phyloP scores from a whole-genome alignment of 2,113 vertebrate species.

The Odobenus rosmarus region DNA sequence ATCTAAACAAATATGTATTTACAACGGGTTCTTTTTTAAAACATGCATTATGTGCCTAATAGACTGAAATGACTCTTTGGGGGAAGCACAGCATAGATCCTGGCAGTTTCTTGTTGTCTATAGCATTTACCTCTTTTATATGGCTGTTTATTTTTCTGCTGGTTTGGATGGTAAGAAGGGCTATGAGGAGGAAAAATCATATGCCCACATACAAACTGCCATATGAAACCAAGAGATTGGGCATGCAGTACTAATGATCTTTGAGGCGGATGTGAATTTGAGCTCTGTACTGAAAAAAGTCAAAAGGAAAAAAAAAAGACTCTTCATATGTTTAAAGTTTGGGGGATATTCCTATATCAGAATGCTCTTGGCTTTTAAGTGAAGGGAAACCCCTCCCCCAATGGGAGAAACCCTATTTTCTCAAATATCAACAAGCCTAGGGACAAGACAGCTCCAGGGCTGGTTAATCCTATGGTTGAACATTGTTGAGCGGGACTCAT shows the following conservation, averaged over 20 bases:
- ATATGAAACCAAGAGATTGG: slow-evolving; percentile 49
- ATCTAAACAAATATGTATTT: slow-evolving; percentile 80
- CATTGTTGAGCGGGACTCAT: accelerated
- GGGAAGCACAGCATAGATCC: slow-evolving; percentile 62
- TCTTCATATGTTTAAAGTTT: neutral
- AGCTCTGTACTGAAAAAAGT: slow-evolving; percentile 61
- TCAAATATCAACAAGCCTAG: neutral
- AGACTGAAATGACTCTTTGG: slow-evolving; percentile 80
- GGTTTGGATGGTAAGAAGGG: slow-evolving; percentile 68
- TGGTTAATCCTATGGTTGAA: neutral
- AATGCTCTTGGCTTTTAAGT: neutral
- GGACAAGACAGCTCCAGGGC: too few relatives aligned
- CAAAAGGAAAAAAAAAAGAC: neutral
- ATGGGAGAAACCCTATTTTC: neutral
- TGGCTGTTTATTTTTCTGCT: slow-evolving; percentile 78
- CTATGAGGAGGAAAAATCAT: slow-evolving; percentile 46
- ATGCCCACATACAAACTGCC: neutral
- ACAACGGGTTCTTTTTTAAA: slow-evolving; percentile 75
- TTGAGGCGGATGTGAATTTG: slow-evolving; percentile 49
- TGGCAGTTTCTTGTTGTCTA: slow-evolving; percentile 68
- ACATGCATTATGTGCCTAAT: slow-evolving; percentile 82
- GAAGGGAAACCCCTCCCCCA: neutral
- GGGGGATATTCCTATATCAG: neutral
- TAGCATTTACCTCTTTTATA: slow-evolving; percentile 80
- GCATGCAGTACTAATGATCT: slow-evolving; percentile 52